Evolutionary conservation across 2,888 invertebrate genomes (phyloP).

Genomic region (Malthinus seriepunctatus): DNA sequence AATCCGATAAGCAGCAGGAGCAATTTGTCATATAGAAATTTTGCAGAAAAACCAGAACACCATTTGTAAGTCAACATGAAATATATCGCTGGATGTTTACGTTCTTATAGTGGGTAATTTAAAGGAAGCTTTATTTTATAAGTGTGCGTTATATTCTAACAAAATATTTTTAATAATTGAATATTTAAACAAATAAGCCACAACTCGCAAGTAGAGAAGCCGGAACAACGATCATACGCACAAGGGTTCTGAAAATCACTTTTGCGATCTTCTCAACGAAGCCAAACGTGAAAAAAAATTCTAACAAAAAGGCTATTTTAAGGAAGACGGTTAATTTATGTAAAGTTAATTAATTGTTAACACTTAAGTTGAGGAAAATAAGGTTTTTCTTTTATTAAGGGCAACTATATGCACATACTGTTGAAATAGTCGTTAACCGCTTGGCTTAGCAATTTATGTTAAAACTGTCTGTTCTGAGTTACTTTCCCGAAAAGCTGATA

Average conservation of each 20-base stretch:
- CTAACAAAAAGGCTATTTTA: too few relatives aligned
- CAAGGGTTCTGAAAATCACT: too few relatives aligned
- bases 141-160: background rate
- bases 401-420: too few relatives aligned
- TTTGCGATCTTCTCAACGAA: too few relatives aligned
- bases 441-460: background rate
- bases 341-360: too few relatives aligned
- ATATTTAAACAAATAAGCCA: background rate
- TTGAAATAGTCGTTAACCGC: background rate
- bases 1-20: slow-evolving; percentile 6
- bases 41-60: slow-evolving; percentile 4
- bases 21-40: slow-evolving; percentile 8
- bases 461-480: background rate
- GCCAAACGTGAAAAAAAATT: too few relatives aligned
- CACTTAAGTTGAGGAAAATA: too few relatives aligned
- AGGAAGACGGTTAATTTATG: too few relatives aligned
- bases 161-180: background rate
- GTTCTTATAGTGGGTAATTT: slow-evolving; percentile 3
- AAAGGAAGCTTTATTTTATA: background rate
- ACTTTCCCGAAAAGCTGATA: background rate
- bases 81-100: slow-evolving; percentile 4
- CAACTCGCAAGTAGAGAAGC: too few relatives aligned
- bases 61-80: slow-evolving; percentile 6
- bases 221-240: too few relatives aligned
- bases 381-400: too few relatives aligned